A percentile compares a stretch with the other conserved stretches of the same genome.
Evolutionary conservation across 2,113 vertebrate species (phyloP).

Genomic region (Colius striatus): DNA sequence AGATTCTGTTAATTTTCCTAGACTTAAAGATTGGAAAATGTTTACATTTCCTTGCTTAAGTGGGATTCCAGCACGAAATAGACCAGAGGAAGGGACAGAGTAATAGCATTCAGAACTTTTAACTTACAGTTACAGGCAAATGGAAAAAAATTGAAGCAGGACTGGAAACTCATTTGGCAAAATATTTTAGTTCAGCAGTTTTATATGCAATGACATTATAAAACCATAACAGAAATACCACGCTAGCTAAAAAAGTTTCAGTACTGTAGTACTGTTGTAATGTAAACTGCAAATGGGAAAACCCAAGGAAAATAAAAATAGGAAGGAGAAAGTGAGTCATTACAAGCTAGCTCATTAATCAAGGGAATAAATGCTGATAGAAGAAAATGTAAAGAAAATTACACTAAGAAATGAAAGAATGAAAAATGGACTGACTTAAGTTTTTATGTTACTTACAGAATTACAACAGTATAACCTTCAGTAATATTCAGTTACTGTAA

Average conservation of each 20-base stretch:
- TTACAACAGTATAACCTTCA: background rate
- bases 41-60: background rate
- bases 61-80: background rate
- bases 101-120: constrained; percentile 4
- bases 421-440: background rate
- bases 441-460: background rate
- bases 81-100: background rate
- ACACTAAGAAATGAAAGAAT: background rate
- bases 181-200: constrained; percentile 2
- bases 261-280: background rate
- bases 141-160: background rate
- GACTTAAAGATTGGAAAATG: background rate
- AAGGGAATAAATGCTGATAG: background rate
- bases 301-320: background rate
- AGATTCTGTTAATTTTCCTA: background rate
- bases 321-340: background rate
- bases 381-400: background rate
- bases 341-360: background rate
- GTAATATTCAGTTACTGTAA: background rate
- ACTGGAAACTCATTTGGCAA: background rate
- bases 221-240: constrained; percentile 13
- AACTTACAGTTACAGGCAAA: background rate
- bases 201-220: background rate
- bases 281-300: background rate
- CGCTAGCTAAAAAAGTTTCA: background rate